Percentiles rank a stretch among this genome's conserved stretches.
Conservation (phyloP, 2,888 invertebrate species). For the Melanargia galathea region DNA sequence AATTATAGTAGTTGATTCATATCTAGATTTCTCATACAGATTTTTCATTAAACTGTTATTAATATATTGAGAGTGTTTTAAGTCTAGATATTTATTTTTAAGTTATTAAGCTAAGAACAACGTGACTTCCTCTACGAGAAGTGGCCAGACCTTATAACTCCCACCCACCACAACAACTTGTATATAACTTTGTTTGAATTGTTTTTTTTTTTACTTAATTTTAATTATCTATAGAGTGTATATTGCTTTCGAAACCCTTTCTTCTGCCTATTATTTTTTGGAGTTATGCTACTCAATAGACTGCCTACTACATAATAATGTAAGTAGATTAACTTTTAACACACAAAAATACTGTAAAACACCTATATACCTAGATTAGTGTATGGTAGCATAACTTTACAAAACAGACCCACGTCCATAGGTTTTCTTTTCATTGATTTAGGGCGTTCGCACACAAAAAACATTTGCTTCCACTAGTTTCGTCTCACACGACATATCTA, state of each 20-base stretch:
- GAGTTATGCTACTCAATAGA: conserved; percentile 26
- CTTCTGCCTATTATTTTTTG: conserved; percentile 5
- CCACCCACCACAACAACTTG: conserved; percentile 69
- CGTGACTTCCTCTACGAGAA: conserved; percentile 50
- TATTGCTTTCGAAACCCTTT: conserved; percentile 45
- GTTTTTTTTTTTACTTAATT: conserved; percentile 57
- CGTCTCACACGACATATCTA: neutral
- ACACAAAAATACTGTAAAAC: neutral
- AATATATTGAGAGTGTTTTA: conserved; percentile 36
- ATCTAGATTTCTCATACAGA: conserved; percentile 8
- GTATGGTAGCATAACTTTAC: conserved; percentile 2
- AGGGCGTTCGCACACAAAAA: neutral
- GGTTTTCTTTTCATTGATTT: conserved; percentile 37
- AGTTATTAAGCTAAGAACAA: conserved; percentile 54
- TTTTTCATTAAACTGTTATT: conserved; percentile 25
- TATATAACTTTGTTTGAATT: conserved; percentile 65
- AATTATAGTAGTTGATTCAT: conserved; percentile 10
- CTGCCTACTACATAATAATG: neutral
- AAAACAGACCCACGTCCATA: conserved; percentile 4
- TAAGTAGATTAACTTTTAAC: neutral
- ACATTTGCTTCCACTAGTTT: neutral
- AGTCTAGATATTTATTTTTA: conserved; percentile 37
- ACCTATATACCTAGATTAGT: neutral
- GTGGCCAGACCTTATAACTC: conserved; percentile 70
- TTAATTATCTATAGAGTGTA: conserved; percentile 58